These are phyloP conservation scores for Agriotes lineatus DNA, from an alignment of 2,888 invertebrate species.

Conservation along the genomic window DNA sequence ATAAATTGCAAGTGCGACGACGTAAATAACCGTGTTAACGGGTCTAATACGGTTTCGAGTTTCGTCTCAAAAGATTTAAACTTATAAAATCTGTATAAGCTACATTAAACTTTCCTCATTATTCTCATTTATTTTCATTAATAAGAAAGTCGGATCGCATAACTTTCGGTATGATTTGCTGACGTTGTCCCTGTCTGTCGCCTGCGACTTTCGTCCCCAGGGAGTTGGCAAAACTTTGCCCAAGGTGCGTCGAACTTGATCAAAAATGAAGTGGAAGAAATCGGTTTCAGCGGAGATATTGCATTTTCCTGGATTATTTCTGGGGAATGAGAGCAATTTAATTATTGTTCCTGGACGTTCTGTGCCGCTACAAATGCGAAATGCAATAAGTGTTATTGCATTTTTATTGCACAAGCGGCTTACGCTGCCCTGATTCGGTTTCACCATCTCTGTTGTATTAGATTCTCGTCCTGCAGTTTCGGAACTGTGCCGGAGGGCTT, in stretches of 20 bases:
- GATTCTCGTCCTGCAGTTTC: too few relatives aligned
- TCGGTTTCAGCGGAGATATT: not conserved
- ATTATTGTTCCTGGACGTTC: not conserved
- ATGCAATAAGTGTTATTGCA: conserved; percentile 7
- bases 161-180: conserved; percentile 1
- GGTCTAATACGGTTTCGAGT: conserved; percentile 16
- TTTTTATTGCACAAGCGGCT: conserved; percentile 2
- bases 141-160: conserved; percentile 15
- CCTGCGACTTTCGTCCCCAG: not conserved
- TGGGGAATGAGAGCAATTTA: not conserved
- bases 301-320: not conserved
- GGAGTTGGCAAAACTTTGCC: not conserved
- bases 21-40: conserved; percentile 14
- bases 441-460: too few relatives aligned
- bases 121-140: conserved; percentile 20
- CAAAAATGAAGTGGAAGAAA: not conserved
- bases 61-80: conserved; percentile 21
- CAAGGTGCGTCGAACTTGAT: conserved; percentile 1
- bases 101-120: conserved; percentile 20
- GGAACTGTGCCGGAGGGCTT: too few relatives aligned
- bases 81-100: conserved; percentile 20
- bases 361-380: not conserved
- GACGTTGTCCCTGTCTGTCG: too few relatives aligned
- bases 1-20: conserved; percentile 16
- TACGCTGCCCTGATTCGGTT: not conserved